A percentile compares a stretch with the other conserved stretches of the same genome.
phyloP scores from a whole-genome alignment of 1,140 invertebrate species.

The Thaumatotibia leucotreta region DNA sequence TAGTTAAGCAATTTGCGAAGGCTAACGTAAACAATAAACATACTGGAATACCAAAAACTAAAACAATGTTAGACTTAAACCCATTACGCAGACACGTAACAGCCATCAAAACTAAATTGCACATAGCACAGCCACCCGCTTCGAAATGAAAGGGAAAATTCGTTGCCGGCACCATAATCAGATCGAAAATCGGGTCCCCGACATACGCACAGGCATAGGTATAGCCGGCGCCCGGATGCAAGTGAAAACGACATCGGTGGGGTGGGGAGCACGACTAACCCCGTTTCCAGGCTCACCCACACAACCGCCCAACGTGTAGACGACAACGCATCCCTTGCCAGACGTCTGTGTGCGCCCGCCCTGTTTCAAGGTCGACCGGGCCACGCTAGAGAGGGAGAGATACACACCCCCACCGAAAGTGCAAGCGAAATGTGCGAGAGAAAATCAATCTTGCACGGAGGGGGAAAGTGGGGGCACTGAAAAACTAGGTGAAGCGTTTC shows the following conservation, averaged over 20 bases:
- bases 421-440: constrained; percentile 68
- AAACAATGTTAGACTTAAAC: background rate
- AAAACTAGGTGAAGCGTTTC: constrained; percentile 69
- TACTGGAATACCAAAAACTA: background rate
- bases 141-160: constrained; percentile 26
- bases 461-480: constrained; percentile 33
- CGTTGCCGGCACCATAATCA: constrained; percentile 32
- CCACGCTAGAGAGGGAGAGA: constrained; percentile 40
- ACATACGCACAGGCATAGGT: constrained; percentile 23
- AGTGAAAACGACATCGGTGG: constrained; percentile 56
- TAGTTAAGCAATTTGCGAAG: background rate
- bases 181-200: constrained; percentile 41
- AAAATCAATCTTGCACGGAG: constrained; percentile 72
- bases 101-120: constrained; percentile 12
- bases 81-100: background rate
- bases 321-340: constrained; percentile 37
- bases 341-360: constrained; percentile 45
- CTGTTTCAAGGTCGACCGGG: constrained; percentile 58
- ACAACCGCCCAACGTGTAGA: constrained; percentile 35
- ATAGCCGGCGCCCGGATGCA: constrained; percentile 50
- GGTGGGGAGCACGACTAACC: constrained; percentile 57
- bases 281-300: constrained; percentile 51
- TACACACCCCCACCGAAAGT: constrained; percentile 54
- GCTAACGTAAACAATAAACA: background rate
- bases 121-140: background rate